These are phyloP conservation scores for Mugil cephalus DNA, from an alignment of 2,113 vertebrate species.

Conservation along the genomic window DNA sequence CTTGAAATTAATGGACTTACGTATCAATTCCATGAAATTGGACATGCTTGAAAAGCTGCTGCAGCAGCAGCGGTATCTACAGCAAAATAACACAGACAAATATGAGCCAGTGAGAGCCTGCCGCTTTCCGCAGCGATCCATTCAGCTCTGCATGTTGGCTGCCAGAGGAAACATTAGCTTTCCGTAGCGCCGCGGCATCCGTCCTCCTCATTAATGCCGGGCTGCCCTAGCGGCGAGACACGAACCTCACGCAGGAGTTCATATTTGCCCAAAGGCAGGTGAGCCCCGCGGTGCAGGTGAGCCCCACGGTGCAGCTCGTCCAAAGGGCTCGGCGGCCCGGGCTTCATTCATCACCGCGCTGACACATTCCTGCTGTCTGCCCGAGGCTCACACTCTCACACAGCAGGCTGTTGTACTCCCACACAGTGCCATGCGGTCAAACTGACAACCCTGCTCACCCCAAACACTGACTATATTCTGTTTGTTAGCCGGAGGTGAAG, in stretches of 20 bases:
- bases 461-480: constrained; percentile 40
- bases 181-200: constrained; percentile 15
- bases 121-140: constrained; percentile 25
- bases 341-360: constrained; percentile 76
- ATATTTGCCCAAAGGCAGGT: constrained; percentile 66
- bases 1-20: background rate
- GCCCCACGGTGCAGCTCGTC: constrained; percentile 62
- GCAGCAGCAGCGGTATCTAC: background rate
- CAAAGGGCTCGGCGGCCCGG: constrained; percentile 59
- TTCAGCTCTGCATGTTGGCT: constrained; percentile 11
- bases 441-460: constrained; percentile 40
- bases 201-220: constrained; percentile 36
- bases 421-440: constrained; percentile 56
- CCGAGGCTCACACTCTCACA: constrained; percentile 51
- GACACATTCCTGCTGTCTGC: constrained; percentile 77
- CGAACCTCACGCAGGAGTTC: constrained; percentile 1
- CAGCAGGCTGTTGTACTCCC: constrained; percentile 63
- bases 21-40: background rate
- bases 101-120: background rate
- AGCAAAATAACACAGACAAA: constrained; percentile 27
- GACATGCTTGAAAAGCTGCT: background rate
- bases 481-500: constrained; percentile 33
- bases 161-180: constrained; percentile 36
- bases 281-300: constrained; percentile 73
- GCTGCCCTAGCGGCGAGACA: constrained; percentile 17